phyloP scores from a whole-genome alignment of 2,113 vertebrate genomes.

The Rhombomys opimus region DNA sequence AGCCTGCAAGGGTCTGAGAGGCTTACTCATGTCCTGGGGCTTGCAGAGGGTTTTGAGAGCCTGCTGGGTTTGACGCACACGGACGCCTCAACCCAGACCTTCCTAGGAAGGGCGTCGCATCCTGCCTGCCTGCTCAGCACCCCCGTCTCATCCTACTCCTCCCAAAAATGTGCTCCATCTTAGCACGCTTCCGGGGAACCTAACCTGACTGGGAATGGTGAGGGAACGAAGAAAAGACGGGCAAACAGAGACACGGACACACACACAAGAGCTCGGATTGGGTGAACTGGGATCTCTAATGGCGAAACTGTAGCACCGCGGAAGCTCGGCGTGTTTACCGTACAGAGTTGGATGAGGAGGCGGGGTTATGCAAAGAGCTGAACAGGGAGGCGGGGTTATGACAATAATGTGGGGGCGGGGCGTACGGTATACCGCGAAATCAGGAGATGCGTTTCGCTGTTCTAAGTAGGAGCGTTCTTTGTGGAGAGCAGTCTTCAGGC shows the following conservation, averaged over 20 bases:
- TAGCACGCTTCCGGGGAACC: not conserved
- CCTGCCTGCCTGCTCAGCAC: not conserved
- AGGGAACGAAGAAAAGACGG: not conserved
- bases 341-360: not conserved
- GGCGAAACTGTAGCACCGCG: not conserved
- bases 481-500: not conserved
- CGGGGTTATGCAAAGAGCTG: not conserved
- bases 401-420: not conserved
- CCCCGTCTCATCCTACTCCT: not conserved
- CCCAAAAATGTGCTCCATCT: not conserved
- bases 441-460: not conserved
- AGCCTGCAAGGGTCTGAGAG: not conserved
- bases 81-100: not conserved
- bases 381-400: not conserved
- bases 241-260: not conserved
- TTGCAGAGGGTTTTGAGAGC: not conserved
- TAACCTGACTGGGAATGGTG: not conserved
- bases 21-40: not conserved
- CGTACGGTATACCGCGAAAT: not conserved
- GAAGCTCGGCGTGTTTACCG: not conserved
- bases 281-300: not conserved
- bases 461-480: not conserved
- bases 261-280: not conserved
- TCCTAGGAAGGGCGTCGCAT: not conserved
- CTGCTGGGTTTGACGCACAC: not conserved